Evolutionary conservation across 2,113 vertebrate genomes (phyloP).

Genomic region (Carassius auratus): DNA sequence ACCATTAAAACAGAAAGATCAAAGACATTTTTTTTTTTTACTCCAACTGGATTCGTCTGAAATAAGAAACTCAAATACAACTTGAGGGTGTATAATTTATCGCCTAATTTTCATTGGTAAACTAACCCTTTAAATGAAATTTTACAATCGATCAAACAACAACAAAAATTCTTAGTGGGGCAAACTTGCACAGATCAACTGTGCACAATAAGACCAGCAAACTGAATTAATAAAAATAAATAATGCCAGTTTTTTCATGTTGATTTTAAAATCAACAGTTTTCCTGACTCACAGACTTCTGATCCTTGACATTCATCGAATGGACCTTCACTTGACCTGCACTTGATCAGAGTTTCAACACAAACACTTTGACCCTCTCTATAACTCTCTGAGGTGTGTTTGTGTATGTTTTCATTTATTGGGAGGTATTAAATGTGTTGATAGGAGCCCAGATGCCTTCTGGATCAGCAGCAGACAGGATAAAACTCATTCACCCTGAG

Average conservation of each 20-base stretch:
- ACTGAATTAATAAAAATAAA: not conserved
- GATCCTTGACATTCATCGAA: not conserved
- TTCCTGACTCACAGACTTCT: not conserved
- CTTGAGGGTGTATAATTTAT: too few species aligned
- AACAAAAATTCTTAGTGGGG: too few species aligned
- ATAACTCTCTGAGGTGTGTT: conserved; percentile 19
- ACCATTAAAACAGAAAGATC: too few species aligned
- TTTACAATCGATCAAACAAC: too few species aligned
- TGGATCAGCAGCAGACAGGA: conserved; percentile 14
- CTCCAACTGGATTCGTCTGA: too few species aligned
- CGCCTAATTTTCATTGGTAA: too few species aligned
- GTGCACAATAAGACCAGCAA: not conserved
- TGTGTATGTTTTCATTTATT: conserved; percentile 1
- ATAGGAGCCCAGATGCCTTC: conserved; percentile 18
- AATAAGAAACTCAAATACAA: too few species aligned
- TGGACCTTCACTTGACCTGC: not conserved
- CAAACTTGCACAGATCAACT: too few species aligned
- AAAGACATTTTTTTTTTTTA: too few species aligned
- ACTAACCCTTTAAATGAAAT: too few species aligned
- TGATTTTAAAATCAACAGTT: not conserved
- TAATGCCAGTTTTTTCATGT: not conserved
- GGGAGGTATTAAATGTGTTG: conserved; percentile 2
- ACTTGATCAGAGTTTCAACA: not conserved
- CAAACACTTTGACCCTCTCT: not conserved
- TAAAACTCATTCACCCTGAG: conserved; percentile 15